phyloP scores from a whole-genome alignment of 1,140 invertebrate species.

The Danaus melanippus region DNA sequence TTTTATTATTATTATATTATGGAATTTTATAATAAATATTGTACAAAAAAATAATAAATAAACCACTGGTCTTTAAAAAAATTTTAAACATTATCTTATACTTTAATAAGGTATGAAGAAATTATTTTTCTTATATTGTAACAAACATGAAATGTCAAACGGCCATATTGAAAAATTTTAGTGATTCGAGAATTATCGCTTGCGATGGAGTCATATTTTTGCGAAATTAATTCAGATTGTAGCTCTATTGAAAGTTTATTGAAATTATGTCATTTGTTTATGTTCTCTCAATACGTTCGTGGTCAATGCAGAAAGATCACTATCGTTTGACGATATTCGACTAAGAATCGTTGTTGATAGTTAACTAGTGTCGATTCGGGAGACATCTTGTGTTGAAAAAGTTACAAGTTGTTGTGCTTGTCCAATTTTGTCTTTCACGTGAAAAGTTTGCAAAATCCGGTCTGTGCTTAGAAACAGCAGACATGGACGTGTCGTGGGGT shows the following conservation, averaged over 20 bases:
- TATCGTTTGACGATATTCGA: conserved; percentile 66
- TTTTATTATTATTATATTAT: too few species aligned
- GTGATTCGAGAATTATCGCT: conserved; percentile 67
- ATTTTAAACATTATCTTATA: too few species aligned
- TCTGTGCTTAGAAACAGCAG: conserved; percentile 51
- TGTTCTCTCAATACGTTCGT: conserved; percentile 57
- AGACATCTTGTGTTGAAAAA: conserved; percentile 70
- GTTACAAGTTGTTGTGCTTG: conserved; percentile 45
- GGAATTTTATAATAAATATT: too few species aligned
- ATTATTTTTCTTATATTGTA: conserved; percentile 25
- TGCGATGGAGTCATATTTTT: conserved; percentile 72
- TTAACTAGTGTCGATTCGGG: conserved; percentile 56
- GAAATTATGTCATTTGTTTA: conserved; percentile 67
- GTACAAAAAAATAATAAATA: too few species aligned
- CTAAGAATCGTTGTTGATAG: conserved; percentile 54
- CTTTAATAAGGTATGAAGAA: background rate
- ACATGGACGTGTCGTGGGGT: conserved; percentile 71
- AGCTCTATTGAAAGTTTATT: conserved; percentile 61
- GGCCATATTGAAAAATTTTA: conserved; percentile 65
- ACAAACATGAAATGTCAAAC: conserved; percentile 25
- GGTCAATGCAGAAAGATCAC: conserved; percentile 65
- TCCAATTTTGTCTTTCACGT: conserved; percentile 61
- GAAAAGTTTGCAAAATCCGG: conserved; percentile 59
- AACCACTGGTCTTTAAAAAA: too few species aligned
- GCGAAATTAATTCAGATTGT: conserved; percentile 61